These are phyloP conservation scores for Lethrus apterus DNA, from an alignment of 1,140 invertebrate species.

Conservation along the genomic window DNA sequence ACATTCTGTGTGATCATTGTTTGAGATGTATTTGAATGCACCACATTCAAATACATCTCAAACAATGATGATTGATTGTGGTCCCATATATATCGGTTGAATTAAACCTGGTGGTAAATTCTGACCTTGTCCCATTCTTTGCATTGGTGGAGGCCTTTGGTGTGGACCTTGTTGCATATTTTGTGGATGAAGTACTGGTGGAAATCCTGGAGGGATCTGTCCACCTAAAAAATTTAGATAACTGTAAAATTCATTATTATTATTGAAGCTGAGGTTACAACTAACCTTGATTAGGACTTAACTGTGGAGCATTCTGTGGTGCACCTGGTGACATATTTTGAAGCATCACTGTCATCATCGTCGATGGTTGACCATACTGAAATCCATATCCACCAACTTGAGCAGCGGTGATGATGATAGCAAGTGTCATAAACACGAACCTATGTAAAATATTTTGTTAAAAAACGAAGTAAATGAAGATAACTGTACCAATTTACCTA, in stretches of 20 bases:
- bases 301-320: background rate
- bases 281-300: background rate
- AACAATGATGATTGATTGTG: no score
- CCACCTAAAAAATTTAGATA: background rate
- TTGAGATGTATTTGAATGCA: slow-evolving; percentile 24
- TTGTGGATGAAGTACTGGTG: background rate
- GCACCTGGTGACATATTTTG: no score
- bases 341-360: slow-evolving; percentile 1
- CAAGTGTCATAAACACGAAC: slow-evolving; percentile 95
- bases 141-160: slow-evolving; percentile 25
- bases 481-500: slow-evolving; percentile 81
- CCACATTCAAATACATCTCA: no score
- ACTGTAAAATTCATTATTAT: background rate
- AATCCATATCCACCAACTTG: slow-evolving; percentile 22
- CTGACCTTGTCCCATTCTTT: slow-evolving; percentile 20
- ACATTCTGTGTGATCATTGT: slow-evolving; percentile 19
- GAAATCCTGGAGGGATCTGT: background rate
- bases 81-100: slow-evolving; percentile 20
- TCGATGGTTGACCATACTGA: slow-evolving; percentile 23
- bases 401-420: slow-evolving; percentile 61
- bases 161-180: slow-evolving; percentile 10
- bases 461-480: background rate
- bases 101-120: slow-evolving; percentile 12
- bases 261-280: background rate
- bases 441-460: slow-evolving; percentile 34